A percentile compares a stretch with the other conserved stretches of the same genome.
These are phyloP conservation scores for Penaeus chinensis DNA, from an alignment of 1,140 invertebrate species.

Conservation along the genomic window DNA sequence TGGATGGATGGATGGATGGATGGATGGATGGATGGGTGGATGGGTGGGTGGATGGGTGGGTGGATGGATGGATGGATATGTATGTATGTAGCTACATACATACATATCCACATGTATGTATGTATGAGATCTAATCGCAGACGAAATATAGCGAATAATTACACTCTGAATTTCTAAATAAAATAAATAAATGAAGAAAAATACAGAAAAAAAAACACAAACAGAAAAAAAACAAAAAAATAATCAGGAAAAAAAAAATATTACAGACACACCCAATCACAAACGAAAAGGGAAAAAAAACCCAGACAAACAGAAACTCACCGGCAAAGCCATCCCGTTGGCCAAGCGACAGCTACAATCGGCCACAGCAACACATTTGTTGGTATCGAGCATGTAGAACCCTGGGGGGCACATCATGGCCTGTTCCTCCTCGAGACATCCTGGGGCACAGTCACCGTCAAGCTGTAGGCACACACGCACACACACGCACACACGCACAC, in stretches of 20 bases:
- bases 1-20: too few relatives aligned
- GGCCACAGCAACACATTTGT: constrained; percentile 76
- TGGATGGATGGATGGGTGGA: too few relatives aligned
- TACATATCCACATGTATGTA: too few relatives aligned
- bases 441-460: constrained; percentile 70
- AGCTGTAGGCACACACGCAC: constrained; percentile 33
- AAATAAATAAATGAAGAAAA: neutral
- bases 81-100: too few relatives aligned
- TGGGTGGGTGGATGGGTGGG: too few relatives aligned
- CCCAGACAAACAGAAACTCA: constrained; percentile 64
- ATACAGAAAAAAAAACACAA: too few relatives aligned
- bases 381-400: constrained; percentile 76
- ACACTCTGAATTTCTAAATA: neutral
- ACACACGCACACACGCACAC: neutral
- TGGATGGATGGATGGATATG: too few relatives aligned
- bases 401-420: constrained; percentile 66
- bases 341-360: constrained; percentile 79
- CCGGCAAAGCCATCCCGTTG: constrained; percentile 75
- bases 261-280: too few relatives aligned
- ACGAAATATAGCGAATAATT: too few relatives aligned
- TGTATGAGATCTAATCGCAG: too few relatives aligned
- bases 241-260: too few relatives aligned
- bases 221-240: too few relatives aligned
- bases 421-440: constrained; percentile 66
- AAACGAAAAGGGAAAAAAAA: neutral